These are phyloP conservation scores for Syncerus caffer DNA, from an alignment of 2,797 vertebrate genomes.

Conservation along the genomic window DNA sequence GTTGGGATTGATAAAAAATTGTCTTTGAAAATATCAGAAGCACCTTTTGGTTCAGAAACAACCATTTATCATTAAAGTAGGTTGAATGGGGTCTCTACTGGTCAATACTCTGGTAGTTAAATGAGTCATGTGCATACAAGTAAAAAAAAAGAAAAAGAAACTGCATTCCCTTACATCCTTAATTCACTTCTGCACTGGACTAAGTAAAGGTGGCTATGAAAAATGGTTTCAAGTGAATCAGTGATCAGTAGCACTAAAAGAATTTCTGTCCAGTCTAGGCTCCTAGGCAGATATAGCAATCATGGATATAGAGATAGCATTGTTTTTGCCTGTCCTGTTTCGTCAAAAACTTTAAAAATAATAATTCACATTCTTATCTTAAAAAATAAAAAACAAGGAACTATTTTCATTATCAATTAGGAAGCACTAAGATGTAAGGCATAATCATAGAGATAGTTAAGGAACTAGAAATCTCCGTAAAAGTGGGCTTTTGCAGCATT, in stretches of 20 bases:
- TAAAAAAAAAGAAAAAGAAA: not conserved
- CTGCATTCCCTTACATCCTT: not conserved
- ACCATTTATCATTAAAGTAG: not conserved
- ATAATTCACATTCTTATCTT: conserved; percentile 54
- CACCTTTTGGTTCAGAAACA: not conserved
- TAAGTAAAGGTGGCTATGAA: not conserved
- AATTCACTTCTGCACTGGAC: not conserved
- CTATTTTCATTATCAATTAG: conserved; percentile 64
- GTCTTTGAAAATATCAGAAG: conserved; percentile 12
- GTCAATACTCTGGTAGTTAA: not conserved
- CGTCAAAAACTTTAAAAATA: conserved; percentile 36
- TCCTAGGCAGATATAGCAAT: not conserved
- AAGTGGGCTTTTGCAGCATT: conserved; percentile 45
- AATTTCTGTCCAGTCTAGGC: too few relatives aligned
- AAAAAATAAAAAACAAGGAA: conserved; percentile 25
- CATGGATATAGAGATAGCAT: not conserved
- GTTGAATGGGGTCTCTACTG: not conserved
- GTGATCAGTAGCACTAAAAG: not conserved
- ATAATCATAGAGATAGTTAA: conserved; percentile 26
- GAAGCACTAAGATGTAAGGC: conserved; percentile 38
- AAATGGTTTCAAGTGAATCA: not conserved
- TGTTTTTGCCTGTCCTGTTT: not conserved
- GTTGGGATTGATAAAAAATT: not conserved
- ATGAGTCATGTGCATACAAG: not conserved
- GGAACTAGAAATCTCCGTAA: conserved; percentile 37